Conservation (phyloP, 2,888 invertebrate genomes). For the Melanotus villosus region DNA sequence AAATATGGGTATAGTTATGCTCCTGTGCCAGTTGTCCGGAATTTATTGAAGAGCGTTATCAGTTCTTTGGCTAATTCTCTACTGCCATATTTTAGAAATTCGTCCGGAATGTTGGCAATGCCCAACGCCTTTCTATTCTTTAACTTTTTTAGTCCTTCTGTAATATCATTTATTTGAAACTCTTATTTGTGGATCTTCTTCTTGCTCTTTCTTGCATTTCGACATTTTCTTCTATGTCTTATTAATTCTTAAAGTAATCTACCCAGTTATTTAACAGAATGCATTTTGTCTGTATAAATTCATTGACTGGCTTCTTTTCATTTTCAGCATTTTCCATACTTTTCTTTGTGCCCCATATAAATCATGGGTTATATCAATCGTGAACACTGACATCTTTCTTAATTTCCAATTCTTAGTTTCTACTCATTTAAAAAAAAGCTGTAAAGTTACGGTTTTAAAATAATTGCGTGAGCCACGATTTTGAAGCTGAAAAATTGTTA, state of each 20-base stretch:
- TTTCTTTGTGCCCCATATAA: not conserved
- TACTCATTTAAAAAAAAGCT: too few species aligned
- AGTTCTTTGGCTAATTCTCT: conserved; percentile 30
- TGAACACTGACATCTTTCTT: too few species aligned
- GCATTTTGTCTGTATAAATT: not conserved
- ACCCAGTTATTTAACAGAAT: not conserved
- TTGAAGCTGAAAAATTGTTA: too few species aligned
- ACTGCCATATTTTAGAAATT: conserved; percentile 39
- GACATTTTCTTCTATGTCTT: not conserved
- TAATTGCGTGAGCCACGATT: too few species aligned
- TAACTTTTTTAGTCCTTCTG: conserved; percentile 22
- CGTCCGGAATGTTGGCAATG: conserved; percentile 33
- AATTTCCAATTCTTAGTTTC: too few species aligned
- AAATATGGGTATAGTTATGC: conserved; percentile 25
- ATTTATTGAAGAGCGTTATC: conserved; percentile 40
- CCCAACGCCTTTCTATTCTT: conserved; percentile 40
- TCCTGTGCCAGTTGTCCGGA: conserved; percentile 39
- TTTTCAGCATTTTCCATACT: not conserved
- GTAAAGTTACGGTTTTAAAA: too few species aligned
- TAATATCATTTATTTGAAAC: not conserved
- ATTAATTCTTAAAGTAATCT: not conserved
- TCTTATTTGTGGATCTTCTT: not conserved
- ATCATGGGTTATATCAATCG: too few species aligned
- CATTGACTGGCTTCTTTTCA: not conserved
- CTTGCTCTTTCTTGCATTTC: not conserved